Conservation (phyloP, 2,113 vertebrate genomes). For the Myotis yumanensis region DNA sequence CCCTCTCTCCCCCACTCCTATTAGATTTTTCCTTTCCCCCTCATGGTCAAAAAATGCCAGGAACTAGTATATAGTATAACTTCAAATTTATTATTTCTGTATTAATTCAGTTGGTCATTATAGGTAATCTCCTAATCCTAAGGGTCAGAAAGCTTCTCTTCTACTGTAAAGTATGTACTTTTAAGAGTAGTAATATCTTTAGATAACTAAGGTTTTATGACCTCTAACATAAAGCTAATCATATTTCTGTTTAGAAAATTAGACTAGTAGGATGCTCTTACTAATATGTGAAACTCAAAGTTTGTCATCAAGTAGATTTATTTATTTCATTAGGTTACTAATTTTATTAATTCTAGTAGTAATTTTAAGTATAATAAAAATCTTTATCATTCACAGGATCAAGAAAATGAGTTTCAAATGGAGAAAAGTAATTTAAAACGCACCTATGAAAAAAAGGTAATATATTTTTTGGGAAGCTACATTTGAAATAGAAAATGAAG, state of each 20-base stretch:
- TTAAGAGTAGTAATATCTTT: neutral
- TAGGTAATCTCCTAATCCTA: neutral
- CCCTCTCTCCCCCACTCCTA: neutral
- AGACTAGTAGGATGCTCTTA: neutral
- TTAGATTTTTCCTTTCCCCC: neutral
- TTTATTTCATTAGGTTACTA: neutral
- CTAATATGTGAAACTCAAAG: neutral
- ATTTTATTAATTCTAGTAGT: slow-evolving; percentile 28
- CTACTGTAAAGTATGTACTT: neutral
- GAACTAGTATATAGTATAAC: neutral
- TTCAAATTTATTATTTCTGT: neutral
- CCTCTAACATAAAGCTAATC: neutral
- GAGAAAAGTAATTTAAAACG: slow-evolving; percentile 87
- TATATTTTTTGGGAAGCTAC: neutral
- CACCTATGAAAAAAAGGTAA: slow-evolving; percentile 91
- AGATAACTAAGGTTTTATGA: neutral
- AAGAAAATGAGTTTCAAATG: slow-evolving; percentile 87
- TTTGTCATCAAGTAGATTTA: neutral
- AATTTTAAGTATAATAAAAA: slow-evolving; percentile 50
- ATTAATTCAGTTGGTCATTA: neutral
- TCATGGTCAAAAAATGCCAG: neutral
- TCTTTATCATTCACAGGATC: slow-evolving; percentile 86
- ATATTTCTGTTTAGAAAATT: neutral
- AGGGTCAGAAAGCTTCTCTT: neutral
- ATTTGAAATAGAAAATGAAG: neutral